A percentile compares a stretch with the other conserved stretches of the same genome.
Conservation (phyloP, 2,113 vertebrate genomes). For the Tichodroma muraria region DNA sequence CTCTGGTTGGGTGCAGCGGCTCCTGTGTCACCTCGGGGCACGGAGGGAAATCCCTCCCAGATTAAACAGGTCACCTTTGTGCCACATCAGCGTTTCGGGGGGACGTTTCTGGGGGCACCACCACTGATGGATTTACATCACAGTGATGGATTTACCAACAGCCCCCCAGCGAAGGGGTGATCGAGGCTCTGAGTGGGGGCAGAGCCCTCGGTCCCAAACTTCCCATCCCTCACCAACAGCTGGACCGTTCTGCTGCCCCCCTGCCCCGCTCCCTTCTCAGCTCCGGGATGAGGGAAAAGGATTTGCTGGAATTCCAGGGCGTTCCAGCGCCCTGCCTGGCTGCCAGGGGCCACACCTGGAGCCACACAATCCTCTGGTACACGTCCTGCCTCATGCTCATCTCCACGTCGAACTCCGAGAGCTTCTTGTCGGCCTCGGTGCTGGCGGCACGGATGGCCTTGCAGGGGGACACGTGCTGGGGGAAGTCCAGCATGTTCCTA, state of each 20-base stretch:
- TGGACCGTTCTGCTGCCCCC: too few species aligned
- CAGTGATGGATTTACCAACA: neutral
- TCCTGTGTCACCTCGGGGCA: neutral
- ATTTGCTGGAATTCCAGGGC: neutral
- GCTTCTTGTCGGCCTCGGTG: constrained; percentile 90
- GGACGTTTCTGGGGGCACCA: neutral
- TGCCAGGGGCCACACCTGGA: constrained; percentile 73
- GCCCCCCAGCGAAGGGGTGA: neutral
- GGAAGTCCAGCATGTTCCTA: constrained; percentile 93
- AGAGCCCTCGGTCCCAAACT: neutral
- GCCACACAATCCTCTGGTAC: constrained; percentile 86
- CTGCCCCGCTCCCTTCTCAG: neutral
- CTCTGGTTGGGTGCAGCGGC: neutral
- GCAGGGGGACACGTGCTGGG: constrained; percentile 87
- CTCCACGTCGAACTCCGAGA: constrained; percentile 96
- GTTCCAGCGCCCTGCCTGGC: neutral
- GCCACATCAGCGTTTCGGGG: accelerated
- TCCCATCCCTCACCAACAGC: neutral
- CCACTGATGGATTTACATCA: too few species aligned
- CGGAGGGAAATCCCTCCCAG: accelerated
- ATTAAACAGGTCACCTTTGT: accelerated
- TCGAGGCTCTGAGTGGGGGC: accelerated
- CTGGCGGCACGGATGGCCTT: constrained; percentile 86
- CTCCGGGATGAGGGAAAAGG: neutral
- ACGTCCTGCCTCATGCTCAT: constrained; percentile 98